These are phyloP conservation scores for Drosophila punjabiensis DNA, from an alignment of 1,140 invertebrate species.

Conservation along the genomic window DNA sequence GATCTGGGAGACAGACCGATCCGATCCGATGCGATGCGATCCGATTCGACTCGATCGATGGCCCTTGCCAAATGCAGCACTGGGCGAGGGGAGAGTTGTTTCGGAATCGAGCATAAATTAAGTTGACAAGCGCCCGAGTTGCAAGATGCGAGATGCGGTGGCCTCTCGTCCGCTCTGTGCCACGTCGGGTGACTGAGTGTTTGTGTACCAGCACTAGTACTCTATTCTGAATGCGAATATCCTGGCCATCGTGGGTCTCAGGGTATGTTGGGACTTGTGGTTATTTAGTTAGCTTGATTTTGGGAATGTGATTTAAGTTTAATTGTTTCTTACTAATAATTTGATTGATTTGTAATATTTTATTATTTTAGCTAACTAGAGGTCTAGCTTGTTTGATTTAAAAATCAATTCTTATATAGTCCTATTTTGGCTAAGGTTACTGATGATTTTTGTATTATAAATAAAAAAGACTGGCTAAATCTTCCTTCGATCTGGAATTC, in stretches of 20 bases:
- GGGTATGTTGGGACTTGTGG: conserved; percentile 12
- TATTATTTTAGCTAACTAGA: too few relatives aligned
- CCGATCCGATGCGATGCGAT: conserved; percentile 27
- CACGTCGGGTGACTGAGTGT: conserved; percentile 46
- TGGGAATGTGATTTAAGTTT: too few relatives aligned
- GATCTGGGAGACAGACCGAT: conserved; percentile 19
- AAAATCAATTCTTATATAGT: background rate
- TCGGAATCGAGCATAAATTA: conserved; percentile 79
- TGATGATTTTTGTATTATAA: background rate
- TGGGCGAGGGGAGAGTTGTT: conserved; percentile 20
- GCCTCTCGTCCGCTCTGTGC: conserved; percentile 18
- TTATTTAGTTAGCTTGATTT: background rate
- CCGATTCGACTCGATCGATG: conserved; percentile 55
- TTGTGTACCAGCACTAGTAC: conserved; percentile 42
- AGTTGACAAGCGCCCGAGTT: conserved; percentile 68
- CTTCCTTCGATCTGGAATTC: too few relatives aligned
- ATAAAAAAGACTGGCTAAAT: too few relatives aligned
- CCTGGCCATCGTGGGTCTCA: fast-evolving
- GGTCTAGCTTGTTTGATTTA: too few relatives aligned
- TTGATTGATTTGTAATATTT: too few relatives aligned
- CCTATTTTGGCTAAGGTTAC: background rate
- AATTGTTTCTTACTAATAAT: too few relatives aligned
- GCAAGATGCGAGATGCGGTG: conserved; percentile 43
- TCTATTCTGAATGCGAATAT: conserved; percentile 22
- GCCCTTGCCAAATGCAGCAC: conserved; percentile 72